Base-by-base conservation (phyloP, 2,113 vertebrate genomes). In the Promerops cafer region DNA sequence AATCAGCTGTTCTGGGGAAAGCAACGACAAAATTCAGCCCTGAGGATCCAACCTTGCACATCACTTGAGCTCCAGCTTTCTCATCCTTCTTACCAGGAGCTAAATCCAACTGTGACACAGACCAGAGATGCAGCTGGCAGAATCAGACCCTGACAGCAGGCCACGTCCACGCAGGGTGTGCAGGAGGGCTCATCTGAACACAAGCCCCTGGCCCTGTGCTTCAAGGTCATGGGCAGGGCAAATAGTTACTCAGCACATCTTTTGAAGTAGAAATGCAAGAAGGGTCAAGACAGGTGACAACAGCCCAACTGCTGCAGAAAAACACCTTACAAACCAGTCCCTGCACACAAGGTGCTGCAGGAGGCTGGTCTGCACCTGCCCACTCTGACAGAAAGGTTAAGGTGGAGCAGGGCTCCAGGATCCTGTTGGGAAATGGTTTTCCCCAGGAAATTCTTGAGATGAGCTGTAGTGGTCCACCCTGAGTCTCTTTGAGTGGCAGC, bases 371-470 rank as follows among this genome's bases (percentile, higher is more conserved):
- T 4, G 35, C 13, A 53, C n/a, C 40, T 70, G 56, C 24, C 30
- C 77, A 10, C 7, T 1, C 9, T 27, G 27, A 82, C 30, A 59
- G 56, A 59, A 84, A 42, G 24, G 37, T 27, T 57, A 44, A 56
- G 27, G n/a, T 23, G 84, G 45, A 74, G 20, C 15, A 22, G 52
- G n/a, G 27, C 47, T 74, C 19, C 0, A 0, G 13, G n/a, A 40
- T 72, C 16, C 63, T 2, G 0, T 0, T 42, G 45, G n/a, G 28
- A 87, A 80, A 40, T 20, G 5, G 2, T 42, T 89, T 87, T 66
- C 15, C 56, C 16, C 52, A 21, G 27, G n/a, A 83, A 71, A 59
- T 37, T 13, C 31, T 15, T 57, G 30, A 45, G 45, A 61, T n/a
- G 31, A 72, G 11, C 37, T 56, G 35, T 44, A 37, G 13, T 14